Evolutionary conservation across 1,140 invertebrate species (phyloP), one percentile per base, ranked within the genome.

Genomic region (Amyelois transitella): DNA sequence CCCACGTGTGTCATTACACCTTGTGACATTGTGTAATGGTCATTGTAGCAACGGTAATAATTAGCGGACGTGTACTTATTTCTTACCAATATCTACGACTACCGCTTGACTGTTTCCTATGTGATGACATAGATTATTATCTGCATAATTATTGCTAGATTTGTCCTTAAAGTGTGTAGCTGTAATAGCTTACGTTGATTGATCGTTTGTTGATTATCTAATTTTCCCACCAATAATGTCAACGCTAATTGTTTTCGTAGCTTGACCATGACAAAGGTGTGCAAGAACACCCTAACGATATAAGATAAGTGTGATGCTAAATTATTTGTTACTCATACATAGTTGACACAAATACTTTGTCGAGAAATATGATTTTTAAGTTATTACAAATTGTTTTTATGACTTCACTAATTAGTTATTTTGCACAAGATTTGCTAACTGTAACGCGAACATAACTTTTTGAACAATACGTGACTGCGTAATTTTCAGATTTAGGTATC

Each of bases 21-120:
- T 50, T 57, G 56, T 53, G 51, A 58, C 51, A 58, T 53, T 53
- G 43, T 58, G 45, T 53, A 51, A 43, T 50, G 21, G 49, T 24
- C 24, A 53, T 53, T 28, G 43, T 24, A 20, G 45, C 18, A 19
- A 21, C 45, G 45, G 45, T 21, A 48, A 48, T 48, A 21, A 48
- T 21, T 1, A 17, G 21, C 18, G 45, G 18, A 48, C 45, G 45
- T 22, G n/a, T 48, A 48, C 45, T 18, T 48, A 48, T 48, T 48
- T 48, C 45, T 48, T 48, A 48, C 45, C 45, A 48, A 48, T 48
- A 48, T n/a, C 45, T 48, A 12, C 0, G 44, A 4, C 20, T 38
- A 14, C n/a, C n/a, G n/a, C 32, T 38, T 38, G 8, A 12, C 5
- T 2, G n/a, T 6, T 38, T 38, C 32, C 32, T n/a, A 38, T 38